Evolutionary conservation across 1,140 invertebrate genomes (phyloP).

Genomic region (Anoplophora glabripennis): DNA sequence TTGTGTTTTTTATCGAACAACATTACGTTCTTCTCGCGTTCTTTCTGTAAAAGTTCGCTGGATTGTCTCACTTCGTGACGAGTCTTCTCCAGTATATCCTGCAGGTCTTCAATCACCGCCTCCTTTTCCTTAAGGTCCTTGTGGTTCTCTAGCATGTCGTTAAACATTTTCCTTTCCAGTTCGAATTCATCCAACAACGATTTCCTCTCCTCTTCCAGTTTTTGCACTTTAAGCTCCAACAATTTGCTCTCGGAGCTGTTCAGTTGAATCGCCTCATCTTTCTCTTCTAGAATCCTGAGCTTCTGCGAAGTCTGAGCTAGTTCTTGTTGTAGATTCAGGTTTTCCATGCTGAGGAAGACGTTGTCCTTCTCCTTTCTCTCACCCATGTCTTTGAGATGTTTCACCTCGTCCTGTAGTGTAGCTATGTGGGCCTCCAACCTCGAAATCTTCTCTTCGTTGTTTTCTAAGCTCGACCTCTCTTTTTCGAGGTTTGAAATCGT

Average conservation of each 20-base stretch:
- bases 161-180: constrained; percentile 25
- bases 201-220: constrained; percentile 26
- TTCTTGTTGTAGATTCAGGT: constrained; percentile 1
- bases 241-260: constrained; percentile 41
- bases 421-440: constrained; percentile 42
- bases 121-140: constrained; percentile 33
- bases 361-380: constrained; percentile 24
- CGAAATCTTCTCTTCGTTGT: constrained; percentile 50
- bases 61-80: constrained; percentile 15
- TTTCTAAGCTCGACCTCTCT: constrained; percentile 47
- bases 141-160: constrained; percentile 23
- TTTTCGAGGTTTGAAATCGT: constrained; percentile 35
- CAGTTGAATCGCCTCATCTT: constrained; percentile 31
- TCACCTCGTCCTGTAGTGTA: constrained; percentile 37
- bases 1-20: constrained; percentile 15
- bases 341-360: neutral
- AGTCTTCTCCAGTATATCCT: constrained; percentile 8
- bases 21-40: constrained; percentile 20
- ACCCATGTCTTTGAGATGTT: constrained; percentile 32
- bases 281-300: constrained; percentile 6
- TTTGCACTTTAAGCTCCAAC: constrained; percentile 37
- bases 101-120: constrained; percentile 24
- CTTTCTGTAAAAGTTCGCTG: constrained; percentile 18
- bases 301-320: neutral
- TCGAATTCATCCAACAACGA: constrained; percentile 22